Conservation (phyloP, 2,888 invertebrate species). For the Himalopsyche tibetana region DNA sequence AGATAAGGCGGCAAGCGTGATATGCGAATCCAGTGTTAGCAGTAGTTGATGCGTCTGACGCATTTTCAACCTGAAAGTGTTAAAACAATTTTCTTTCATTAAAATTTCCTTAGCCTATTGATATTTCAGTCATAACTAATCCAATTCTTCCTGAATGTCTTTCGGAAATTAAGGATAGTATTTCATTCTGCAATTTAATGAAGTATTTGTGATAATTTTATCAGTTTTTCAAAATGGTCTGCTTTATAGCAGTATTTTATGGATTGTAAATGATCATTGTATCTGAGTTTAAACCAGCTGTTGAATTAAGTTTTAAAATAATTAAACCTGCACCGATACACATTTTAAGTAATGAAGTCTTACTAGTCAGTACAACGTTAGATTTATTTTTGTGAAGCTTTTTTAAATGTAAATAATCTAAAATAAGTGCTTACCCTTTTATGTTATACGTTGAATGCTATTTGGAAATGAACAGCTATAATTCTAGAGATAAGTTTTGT, state of each 20-base stretch:
- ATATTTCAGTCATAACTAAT: too few relatives aligned
- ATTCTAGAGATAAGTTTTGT: constrained; percentile 16
- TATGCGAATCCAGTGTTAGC: too few relatives aligned
- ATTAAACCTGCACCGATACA: constrained; percentile 60
- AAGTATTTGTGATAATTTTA: constrained; percentile 58
- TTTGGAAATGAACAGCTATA: not conserved
- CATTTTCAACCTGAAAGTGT: too few relatives aligned
- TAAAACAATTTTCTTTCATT: too few relatives aligned
- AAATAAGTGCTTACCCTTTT: not conserved
- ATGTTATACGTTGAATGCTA: constrained; percentile 16
- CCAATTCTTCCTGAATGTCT: too few relatives aligned
- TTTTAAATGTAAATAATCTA: constrained; percentile 18
- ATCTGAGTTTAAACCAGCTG: constrained; percentile 61
- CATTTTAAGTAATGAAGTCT: constrained; percentile 66
- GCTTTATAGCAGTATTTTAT: constrained; percentile 65
- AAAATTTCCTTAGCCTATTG: too few relatives aligned
- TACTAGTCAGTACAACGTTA: constrained; percentile 50
- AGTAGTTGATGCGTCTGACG: too few relatives aligned
- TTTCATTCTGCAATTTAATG: too few relatives aligned
- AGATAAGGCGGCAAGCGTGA: too few relatives aligned
- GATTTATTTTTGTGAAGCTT: constrained; percentile 38
- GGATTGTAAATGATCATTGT: constrained; percentile 52
- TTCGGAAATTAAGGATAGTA: too few relatives aligned
- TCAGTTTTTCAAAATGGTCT: constrained; percentile 60
- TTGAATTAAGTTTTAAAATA: constrained; percentile 64